phyloP scores from a whole-genome alignment of 2,797 vertebrate species.

The Mustela erminea region DNA sequence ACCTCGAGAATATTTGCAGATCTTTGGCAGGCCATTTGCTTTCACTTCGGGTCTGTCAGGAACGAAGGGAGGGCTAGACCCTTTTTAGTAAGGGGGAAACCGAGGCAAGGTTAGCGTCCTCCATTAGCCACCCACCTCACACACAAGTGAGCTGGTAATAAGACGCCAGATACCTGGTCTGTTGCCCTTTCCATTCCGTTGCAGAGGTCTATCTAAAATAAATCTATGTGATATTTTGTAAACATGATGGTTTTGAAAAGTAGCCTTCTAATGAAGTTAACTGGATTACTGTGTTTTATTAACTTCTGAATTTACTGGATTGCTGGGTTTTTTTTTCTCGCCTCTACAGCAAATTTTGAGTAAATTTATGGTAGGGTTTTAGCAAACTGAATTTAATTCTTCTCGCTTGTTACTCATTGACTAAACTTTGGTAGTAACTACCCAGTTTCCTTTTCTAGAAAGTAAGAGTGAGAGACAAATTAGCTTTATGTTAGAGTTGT shows the following conservation, averaged over 20 bases:
- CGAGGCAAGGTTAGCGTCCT: background rate
- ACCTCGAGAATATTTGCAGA: constrained; percentile 21
- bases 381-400: background rate
- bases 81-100: background rate
- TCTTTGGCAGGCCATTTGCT: background rate
- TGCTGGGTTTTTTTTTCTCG: constrained; percentile 12
- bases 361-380: background rate
- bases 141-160: background rate
- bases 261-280: background rate
- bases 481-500: constrained; percentile 34
- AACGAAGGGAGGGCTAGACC: background rate
- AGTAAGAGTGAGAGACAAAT: background rate
- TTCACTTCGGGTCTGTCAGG: background rate
- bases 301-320: background rate
- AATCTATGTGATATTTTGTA: constrained; percentile 15
- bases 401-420: background rate
- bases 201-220: constrained; percentile 3
- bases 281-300: background rate
- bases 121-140: background rate
- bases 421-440: background rate
- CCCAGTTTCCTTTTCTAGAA: background rate
- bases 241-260: background rate
- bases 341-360: background rate
- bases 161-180: background rate
- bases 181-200: background rate